These are phyloP conservation scores for Melanotaenia nigrans DNA, from an alignment of 2,797 vertebrate genomes.

Conservation along the genomic window DNA sequence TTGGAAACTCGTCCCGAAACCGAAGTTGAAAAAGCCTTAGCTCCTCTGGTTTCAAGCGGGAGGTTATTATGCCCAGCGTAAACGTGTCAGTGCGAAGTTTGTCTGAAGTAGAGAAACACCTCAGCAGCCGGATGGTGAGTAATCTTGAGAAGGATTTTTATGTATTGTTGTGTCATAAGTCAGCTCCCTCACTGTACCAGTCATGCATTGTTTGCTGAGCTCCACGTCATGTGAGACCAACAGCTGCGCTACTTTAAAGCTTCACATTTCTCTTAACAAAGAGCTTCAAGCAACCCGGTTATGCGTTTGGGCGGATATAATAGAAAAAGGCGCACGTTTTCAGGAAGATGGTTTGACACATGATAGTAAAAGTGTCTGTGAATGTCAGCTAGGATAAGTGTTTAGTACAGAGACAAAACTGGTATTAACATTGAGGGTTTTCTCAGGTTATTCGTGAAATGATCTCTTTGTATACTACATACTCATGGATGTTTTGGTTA, in stretches of 20 bases:
- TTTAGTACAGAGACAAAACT: neutral
- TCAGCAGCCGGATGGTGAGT: slow-evolving; percentile 78
- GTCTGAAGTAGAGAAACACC: slow-evolving; percentile 77
- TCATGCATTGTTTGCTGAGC: slow-evolving; percentile 31
- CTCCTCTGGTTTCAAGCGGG: slow-evolving; percentile 18
- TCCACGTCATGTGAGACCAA: slow-evolving; percentile 43
- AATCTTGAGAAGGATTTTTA: slow-evolving; percentile 4
- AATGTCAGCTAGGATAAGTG: neutral
- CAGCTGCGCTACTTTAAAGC: slow-evolving; percentile 51
- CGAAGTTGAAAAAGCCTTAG: slow-evolving; percentile 13
- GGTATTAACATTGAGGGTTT: neutral
- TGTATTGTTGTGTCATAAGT: slow-evolving; percentile 15
- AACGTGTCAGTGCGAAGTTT: slow-evolving; percentile 78
- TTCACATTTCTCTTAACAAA: slow-evolving; percentile 37
- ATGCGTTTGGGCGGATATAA: neutral
- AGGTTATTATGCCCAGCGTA: slow-evolving; percentile 77
- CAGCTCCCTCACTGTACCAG: slow-evolving; percentile 36
- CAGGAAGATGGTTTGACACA: neutral
- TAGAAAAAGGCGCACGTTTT: neutral
- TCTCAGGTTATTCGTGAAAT: neutral
- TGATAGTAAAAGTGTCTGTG: neutral
- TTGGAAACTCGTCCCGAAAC: slow-evolving; percentile 24
- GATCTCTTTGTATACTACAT: neutral
- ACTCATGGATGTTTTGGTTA: neutral
- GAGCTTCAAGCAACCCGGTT: slow-evolving; percentile 23